Base-by-base conservation (phyloP, 1,140 invertebrate species). In the Hylaeus volcanicus region DNA sequence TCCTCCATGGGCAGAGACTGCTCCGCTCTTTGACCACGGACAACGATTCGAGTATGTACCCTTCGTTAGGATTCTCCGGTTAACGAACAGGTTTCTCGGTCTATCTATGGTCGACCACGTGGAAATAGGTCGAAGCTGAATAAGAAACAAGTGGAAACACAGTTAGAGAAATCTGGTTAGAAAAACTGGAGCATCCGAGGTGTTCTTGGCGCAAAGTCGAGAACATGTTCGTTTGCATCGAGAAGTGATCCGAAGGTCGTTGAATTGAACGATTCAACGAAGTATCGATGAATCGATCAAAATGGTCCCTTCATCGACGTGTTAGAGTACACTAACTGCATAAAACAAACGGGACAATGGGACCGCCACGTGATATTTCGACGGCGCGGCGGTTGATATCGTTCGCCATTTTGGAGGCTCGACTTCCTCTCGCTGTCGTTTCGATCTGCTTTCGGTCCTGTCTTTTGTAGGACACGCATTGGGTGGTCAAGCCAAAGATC, bases 391-490 rank as follows among this genome's bases (percentile, higher is more conserved):
- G 14, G 3, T 12, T 14, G 15, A 5, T 26, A 51, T 39, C 66
- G 66, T 63, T 15, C 53, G 6, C 55, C 14, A 14, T 41, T 12
- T 55, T 26, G 26, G 63, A 68, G 58, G 51, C 5, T 53, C n/a
- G 26, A 68, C 37, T 51, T 45, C 65, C 69, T 83, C 71, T 83
- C 76, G 39, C 63, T 37, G 81, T 74, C 82, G 58, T 72, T 84
- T 69, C 69, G 64, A 82, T 64, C 45, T 53, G 58, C 37, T 55
- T 2, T 39, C 74, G 48, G 6, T 48, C 43, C 63, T 43, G 58
- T 48, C 55, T 64, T 78, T 82, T 77, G 76, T 75, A 74, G 61
- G 70, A 55, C 79, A 61, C 85, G 82, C 76, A 83, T 81, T 87
- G 77, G 71, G 60, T 88, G 83, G 77, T n/a, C 85, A 68, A 45